Base-by-base conservation (phyloP, 2,113 vertebrate genomes). In the Lucifuga dentata region DNA sequence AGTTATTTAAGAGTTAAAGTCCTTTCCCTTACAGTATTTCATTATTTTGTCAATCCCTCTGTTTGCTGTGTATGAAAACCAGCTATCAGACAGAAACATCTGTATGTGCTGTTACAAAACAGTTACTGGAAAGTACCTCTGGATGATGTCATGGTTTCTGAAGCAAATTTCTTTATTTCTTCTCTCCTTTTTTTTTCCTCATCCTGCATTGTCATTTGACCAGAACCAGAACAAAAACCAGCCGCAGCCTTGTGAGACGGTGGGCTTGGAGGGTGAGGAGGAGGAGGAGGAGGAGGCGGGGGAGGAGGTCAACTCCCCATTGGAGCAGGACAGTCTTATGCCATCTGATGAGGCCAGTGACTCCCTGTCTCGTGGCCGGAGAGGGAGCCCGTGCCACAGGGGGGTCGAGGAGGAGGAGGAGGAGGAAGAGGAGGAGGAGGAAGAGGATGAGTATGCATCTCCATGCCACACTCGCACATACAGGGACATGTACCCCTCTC, bases 271-370 rank as follows among this genome's bases (percentile, higher is more conserved):
- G 80, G 85, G 53, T 4, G 86, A 86, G 0, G 86, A 85, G 35
- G 83, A 83, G 73, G 84, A 83, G n/a, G n/a, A n/a, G 49, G 90
- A 87, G 63, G 89, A 86, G 61, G 83, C 59, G 0, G 86, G 83
- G 1, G 92, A 93, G 9, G 94, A 91, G 44, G 95, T 94, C 83
- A 93, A 93, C 83, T 97, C 95, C 0, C 95, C 96, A 3, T 80
- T 96, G 60, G 97, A 98, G 90, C 94, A 94, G 66, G 97, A 97
- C 93, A 97, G 95, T 90, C 86, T 97, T 68, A 97, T 98, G 96
- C 96, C 94, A 0, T 96, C 95, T 0, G 96, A 98, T 0, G 97
- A 98, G 69, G 94, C 94, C 17, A 96, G 95, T n/a, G 95, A 98
- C 83, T 94, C 93, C 39, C 93, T 95, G 24, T 92, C 93, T 39